Base-by-base conservation (phyloP, 2,113 vertebrate genomes). In the Grammomys dolichurus region DNA sequence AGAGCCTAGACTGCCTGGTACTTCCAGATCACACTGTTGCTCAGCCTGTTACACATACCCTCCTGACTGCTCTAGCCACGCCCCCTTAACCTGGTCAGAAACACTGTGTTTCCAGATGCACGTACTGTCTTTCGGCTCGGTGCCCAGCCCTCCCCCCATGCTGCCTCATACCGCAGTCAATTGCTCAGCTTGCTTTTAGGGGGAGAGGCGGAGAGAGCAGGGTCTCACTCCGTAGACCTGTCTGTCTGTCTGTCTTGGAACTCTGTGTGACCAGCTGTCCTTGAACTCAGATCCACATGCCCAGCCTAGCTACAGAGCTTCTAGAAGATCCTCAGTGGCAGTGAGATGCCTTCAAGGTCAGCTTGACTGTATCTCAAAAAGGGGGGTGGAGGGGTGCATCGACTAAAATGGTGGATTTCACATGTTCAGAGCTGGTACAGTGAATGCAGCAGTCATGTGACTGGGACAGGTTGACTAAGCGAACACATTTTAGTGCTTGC, bases 71-170 rank as follows among this genome's bases (percentile, higher is more conserved):
- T 17, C 84, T 67, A 60, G 46, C 63, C 17, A 73, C 11, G 19
- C 10, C 3, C 60, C 43, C 60, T 46, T 43, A 3, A 75, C 19
- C 0, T 1, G 0, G 19, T 69, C 56, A 60, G 14, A 0, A 24
- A 36, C 5, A n/a, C 31, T 19, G 31, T n/a, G 36, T 17, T 17
- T 19, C 36, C 36, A 36, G 69, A 36, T 70, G 33, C 13, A 33
- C 63, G 76, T 48, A 19, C 51, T 6, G 40, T 73, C 48, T 31
- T 65, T 65, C 7, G 0, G 31, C 87, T 88, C 36, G 56, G n/a
- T 58, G 7, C 63, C 10, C 70, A 63, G 70, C 26, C 73, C 67
- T 72, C 43, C 77, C 69, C 60, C 7, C 69, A 40, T 48, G 69
- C 46, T 56, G 40, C 73, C 48, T 7, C 54, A 1, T 58, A 1